Base-by-base conservation (phyloP, 2,113 vertebrate genomes). In the Ia io region DNA sequence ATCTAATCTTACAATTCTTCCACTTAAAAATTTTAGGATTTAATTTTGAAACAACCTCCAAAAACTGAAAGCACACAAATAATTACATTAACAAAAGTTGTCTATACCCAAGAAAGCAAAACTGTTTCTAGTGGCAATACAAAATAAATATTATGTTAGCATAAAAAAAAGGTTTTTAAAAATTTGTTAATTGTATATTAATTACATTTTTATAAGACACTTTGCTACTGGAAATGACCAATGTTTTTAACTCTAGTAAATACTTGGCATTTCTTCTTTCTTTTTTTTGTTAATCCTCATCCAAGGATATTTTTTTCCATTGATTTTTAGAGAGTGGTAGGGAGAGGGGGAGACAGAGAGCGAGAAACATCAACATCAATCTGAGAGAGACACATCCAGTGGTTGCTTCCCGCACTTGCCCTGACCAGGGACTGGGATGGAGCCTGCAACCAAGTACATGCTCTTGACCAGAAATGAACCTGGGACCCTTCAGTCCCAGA, bases 111-210 rank as follows among this genome's bases (percentile, higher is more conserved):
- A 88, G 56, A 85, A 94, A 95, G 73, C 56, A 97, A 78, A 91
- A 93, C n/a, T 93, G 70, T 97, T 88, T 92, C 95, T n/a, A 95
- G 92, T 93, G 73, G 53, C 87, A 97, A 69, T 63, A 95, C 44
- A 84, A 79, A 97, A 78, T 35, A 67, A 97, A 80, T 11, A 93
- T 56, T 80, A n/a, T 4, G 88, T 91, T 97, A 96, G 40, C 73
- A 95, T 76, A 53, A 69, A 65, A 25, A 49, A 42, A 93, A 14
- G 10, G 40, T 80, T 97, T 90, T 79, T 93, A 91, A 76, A 74
- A 88, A 83, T 91, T 92, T 73, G 49, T 90, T 51, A 47, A 76
- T 12, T 84, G 42, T 96, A 77, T 83, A 61, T 23, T 96, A 96
- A 77, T 44, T 42, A 6, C 6, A 53, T 63, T 92, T 10, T 79